These are phyloP conservation scores for Heliothis subflexa DNA, from an alignment of 1,140 invertebrate species.

Conservation along the genomic window DNA sequence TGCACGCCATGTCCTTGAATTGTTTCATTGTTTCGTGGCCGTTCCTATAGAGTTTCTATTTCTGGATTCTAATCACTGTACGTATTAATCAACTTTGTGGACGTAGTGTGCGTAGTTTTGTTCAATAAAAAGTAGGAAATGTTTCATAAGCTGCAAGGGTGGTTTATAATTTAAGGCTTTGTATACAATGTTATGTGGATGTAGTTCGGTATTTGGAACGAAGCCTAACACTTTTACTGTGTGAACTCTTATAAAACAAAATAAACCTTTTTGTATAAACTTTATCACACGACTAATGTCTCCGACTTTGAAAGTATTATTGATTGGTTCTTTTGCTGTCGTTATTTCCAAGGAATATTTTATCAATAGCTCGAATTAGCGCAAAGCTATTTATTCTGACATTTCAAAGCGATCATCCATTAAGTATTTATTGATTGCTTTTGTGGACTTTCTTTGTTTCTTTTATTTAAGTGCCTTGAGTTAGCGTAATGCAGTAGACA, in stretches of 20 bases:
- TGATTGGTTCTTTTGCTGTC: neutral
- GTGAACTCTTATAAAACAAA: too few species aligned
- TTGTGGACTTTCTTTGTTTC: neutral
- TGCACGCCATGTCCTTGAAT: constrained; percentile 22
- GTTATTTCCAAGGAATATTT: neutral
- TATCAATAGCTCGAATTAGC: neutral
- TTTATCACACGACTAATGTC: too few species aligned
- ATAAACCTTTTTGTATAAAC: too few species aligned
- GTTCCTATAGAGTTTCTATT: constrained; percentile 37
- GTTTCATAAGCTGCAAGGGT: too few species aligned
- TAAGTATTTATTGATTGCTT: neutral
- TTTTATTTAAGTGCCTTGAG: too few species aligned
- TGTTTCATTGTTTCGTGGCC: constrained; percentile 19
- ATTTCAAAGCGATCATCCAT: neutral
- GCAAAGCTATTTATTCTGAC: neutral
- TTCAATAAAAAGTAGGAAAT: too few species aligned
- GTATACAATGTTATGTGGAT: too few species aligned
- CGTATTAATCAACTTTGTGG: constrained; percentile 10
- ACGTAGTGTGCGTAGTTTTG: neutral
- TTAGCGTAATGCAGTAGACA: too few species aligned
- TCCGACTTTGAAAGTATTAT: neutral
- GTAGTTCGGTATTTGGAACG: too few species aligned
- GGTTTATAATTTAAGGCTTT: too few species aligned
- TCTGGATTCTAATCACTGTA: constrained; percentile 14
- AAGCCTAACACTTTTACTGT: too few species aligned